Conservation (phyloP, 2,888 invertebrate species). For the Mesorhabditis sp. region DNA sequence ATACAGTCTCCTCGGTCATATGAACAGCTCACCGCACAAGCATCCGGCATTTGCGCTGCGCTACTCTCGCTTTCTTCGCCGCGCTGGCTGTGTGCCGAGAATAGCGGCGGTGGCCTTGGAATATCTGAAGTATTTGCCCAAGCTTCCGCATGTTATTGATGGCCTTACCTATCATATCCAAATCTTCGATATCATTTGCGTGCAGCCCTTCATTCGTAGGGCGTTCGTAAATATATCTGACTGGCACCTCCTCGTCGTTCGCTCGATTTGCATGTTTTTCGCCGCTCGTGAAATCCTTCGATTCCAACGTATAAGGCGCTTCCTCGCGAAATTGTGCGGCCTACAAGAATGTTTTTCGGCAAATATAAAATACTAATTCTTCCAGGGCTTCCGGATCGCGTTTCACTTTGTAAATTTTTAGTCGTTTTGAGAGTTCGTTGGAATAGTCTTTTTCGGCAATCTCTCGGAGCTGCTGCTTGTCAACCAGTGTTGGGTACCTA, state of each 20-base stretch:
- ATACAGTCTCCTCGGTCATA: constrained; percentile 12
- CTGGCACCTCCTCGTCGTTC: background rate
- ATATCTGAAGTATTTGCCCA: background rate
- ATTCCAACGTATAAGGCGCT: background rate
- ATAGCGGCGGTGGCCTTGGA: background rate
- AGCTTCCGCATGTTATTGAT: background rate
- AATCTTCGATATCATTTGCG: background rate
- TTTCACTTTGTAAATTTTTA: background rate
- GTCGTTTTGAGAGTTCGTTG: background rate
- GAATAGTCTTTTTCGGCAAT: background rate
- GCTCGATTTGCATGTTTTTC: background rate
- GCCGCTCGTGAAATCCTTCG: background rate
- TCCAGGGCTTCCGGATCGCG: background rate
- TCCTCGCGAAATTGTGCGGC: background rate
- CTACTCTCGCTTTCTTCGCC: background rate
- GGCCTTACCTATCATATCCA: background rate
- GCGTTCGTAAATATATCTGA: background rate
- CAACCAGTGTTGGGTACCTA: constrained; percentile 5
- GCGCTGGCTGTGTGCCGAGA: no score
- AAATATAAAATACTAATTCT: background rate
- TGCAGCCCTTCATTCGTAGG: background rate
- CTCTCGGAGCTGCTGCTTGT: background rate
- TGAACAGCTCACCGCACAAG: constrained; percentile 14
- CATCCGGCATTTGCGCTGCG: background rate
- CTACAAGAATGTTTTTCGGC: background rate